Evolutionary conservation across 2,888 invertebrate species (phyloP).

Genomic region (Gerris lacustris): DNA sequence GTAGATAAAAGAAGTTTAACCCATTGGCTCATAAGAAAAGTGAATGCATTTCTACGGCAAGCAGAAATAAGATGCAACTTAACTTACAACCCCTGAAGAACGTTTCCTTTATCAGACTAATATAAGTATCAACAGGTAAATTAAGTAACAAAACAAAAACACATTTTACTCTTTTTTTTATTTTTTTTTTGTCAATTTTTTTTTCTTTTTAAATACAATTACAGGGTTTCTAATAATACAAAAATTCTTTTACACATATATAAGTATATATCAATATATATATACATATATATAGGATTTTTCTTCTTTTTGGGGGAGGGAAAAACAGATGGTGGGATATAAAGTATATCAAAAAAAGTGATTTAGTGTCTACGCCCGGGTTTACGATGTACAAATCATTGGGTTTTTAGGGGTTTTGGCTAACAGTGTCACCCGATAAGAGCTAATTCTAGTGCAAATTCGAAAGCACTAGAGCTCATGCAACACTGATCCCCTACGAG

Average conservation of each 20-base stretch:
- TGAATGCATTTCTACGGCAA: too few relatives aligned
- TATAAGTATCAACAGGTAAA: too few relatives aligned
- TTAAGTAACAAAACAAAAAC: background rate
- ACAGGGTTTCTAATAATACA: constrained; percentile 28
- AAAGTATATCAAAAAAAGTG: background rate
- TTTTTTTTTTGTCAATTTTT: constrained; percentile 26
- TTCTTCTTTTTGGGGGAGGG: background rate
- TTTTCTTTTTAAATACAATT: constrained; percentile 30
- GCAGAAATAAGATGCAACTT: too few relatives aligned
- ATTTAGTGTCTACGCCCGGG: constrained; percentile 5
- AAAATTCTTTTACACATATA: constrained; percentile 21
- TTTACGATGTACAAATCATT: background rate
- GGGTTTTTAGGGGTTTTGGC: background rate
- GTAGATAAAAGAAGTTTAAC: too few relatives aligned
- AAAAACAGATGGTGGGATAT: constrained; percentile 3
- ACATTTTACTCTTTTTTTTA: constrained; percentile 5
- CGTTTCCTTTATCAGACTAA: too few relatives aligned
- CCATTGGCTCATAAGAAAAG: too few relatives aligned
- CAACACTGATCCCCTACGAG: constrained; percentile 1
- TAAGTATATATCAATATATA: constrained; percentile 5
- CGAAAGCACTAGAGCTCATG: background rate
- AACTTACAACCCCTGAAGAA: too few relatives aligned
- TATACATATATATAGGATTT: background rate
- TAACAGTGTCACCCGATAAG: background rate
- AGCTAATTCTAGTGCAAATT: background rate